A percentile compares a stretch with the other conserved stretches of the same genome.
These are phyloP conservation scores for Aurelia coerulea DNA, from an alignment of 30 jellyfish, hydroid and myxozoan species.

Conservation along the genomic window DNA sequence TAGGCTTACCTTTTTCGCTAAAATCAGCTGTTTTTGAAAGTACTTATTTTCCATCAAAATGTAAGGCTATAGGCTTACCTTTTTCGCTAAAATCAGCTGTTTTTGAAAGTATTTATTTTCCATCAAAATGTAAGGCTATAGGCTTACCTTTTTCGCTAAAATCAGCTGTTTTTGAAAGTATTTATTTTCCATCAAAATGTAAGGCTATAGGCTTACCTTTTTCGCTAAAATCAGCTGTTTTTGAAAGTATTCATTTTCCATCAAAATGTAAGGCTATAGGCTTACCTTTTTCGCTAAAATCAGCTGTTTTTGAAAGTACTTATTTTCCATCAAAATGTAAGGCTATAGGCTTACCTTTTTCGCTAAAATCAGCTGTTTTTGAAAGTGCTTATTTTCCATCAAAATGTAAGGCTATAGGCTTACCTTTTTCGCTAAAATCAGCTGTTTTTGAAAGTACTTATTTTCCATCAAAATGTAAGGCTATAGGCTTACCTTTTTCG, in stretches of 20 bases:
- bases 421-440: no score
- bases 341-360: no score
- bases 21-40: background rate
- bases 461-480: no score
- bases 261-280: background rate
- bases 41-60: background rate
- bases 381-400: no score
- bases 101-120: background rate
- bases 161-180: background rate
- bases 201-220: background rate
- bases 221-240: background rate
- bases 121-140: background rate
- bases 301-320: background rate
- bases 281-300: background rate
- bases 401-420: no score
- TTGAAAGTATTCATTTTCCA: background rate
- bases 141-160: background rate
- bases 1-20: background rate
- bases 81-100: background rate
- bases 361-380: no score
- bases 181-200: background rate
- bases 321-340: no score
- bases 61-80: constrained; percentile 4
- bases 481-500: no score
- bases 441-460: no score